Base-by-base conservation (phyloP, 2,113 vertebrate species). In the Marmota flaviventris region DNA sequence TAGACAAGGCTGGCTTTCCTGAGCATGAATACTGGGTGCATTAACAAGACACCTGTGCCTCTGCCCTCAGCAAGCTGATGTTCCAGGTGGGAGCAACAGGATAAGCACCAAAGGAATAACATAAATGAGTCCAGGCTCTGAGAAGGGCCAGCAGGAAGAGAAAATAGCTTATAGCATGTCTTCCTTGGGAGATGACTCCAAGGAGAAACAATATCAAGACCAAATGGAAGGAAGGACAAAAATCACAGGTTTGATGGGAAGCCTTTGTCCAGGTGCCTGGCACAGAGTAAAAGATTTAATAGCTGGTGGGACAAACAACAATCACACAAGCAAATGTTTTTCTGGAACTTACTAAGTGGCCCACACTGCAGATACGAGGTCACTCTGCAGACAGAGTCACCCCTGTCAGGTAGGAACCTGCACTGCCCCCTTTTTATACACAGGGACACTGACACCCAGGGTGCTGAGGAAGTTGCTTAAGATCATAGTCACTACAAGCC, bases 191-290 rank as follows among this genome's bases (percentile, higher is more conserved):
- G 34, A 63, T 4, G 22, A n/a, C 17, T 61, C 73, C 32, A 93
- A 45, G 3, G 45, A 5, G 32, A 63, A 90, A 87, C 37, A 13
- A 89, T 20, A 37, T 3, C 67, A 83, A 70, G 12, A 78, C 39
- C 75, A 75, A 32, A 93, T 27, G 67, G 69, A 86, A 96, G 70
- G 53, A 85, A 96, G 70, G 56, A 67, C 8, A 45, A 92, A 63
- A 91, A 73, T n/a, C 34, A n/a, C 70, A 42, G 4, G 27, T 32
- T 73, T 69, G 13, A 81, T 53, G 34, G 16, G 11, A 93, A 67
- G 34, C 73, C 67, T 77, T 91, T 94, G 53, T 53, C 94, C 77
- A 79, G 85, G 29, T n/a, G 37, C 37, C 25, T 34, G 34, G 67
- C 69, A 78, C n/a, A 4, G 9, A 63, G 69, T 17, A 42, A 61